Conservation (phyloP, 2,797 vertebrate species). For the Paratrypauchen microcephalus region DNA sequence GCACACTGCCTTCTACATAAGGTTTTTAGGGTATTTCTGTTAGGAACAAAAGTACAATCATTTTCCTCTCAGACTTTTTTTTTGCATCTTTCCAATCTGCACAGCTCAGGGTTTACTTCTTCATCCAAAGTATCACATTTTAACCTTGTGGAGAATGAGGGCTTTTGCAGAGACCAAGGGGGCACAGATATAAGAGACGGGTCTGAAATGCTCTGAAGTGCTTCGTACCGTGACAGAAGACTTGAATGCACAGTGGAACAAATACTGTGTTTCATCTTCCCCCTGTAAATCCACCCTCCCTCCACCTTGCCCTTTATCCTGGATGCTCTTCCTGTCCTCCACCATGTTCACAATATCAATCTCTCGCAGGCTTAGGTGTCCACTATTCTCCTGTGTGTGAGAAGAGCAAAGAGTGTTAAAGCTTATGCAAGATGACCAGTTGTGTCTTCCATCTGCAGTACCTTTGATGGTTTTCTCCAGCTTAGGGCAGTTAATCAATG, state of each 20-base stretch:
- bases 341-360: slow-evolving; percentile 17
- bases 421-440: too few relatives aligned
- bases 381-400: slow-evolving; percentile 20
- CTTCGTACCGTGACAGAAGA: slow-evolving; percentile 12
- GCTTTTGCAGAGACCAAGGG: background rate
- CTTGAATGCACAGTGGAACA: slow-evolving; percentile 15
- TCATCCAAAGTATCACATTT: slow-evolving; percentile 2
- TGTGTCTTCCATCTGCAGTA: slow-evolving; percentile 6
- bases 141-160: slow-evolving; percentile 1
- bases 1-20: background rate
- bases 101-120: background rate
- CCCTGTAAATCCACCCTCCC: background rate
- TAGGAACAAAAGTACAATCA: background rate
- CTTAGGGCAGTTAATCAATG: background rate
- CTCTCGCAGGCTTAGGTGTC: slow-evolving; percentile 26
- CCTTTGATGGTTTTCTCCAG: slow-evolving; percentile 22
- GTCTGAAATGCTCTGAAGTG: slow-evolving; percentile 12
- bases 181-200: slow-evolving; percentile 15
- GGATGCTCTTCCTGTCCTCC: background rate
- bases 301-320: slow-evolving; percentile 15
- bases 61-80: background rate
- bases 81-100: background rate
- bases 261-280: slow-evolving; percentile 15
- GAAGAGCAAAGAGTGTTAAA: slow-evolving; percentile 11
- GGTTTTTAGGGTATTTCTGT: background rate